phyloP scores from a whole-genome alignment of 2,888 invertebrate genomes.

The Ophion costatus region DNA sequence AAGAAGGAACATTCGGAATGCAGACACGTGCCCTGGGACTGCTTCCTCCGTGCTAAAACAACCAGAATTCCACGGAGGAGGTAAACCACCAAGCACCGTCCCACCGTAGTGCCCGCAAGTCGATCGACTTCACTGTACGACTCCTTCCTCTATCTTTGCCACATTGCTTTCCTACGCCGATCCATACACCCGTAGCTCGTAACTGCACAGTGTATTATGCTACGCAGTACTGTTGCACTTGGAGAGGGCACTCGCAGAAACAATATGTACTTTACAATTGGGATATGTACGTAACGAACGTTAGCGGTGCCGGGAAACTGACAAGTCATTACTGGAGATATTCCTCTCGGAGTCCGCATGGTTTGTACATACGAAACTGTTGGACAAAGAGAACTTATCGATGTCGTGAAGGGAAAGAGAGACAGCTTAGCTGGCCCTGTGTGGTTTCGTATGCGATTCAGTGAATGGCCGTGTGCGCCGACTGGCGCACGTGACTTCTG shows the following conservation, averaged over 20 bases:
- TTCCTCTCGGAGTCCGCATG: neutral
- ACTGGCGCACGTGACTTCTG: constrained; percentile 12
- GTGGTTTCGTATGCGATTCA: neutral
- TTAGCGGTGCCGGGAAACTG: constrained; percentile 1
- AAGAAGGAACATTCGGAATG: neutral
- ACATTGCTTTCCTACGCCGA: neutral
- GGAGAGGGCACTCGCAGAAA: neutral
- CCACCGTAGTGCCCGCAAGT: constrained; percentile 72
- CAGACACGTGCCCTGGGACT: neutral
- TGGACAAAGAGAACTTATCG: constrained; percentile 15
- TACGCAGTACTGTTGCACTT: neutral
- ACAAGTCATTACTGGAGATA: neutral
- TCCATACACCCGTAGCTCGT: neutral
- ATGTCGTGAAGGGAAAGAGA: neutral
- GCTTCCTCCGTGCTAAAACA: neutral
- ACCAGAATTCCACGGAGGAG: neutral
- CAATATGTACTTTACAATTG: constrained; percentile 34
- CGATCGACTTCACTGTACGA: constrained; percentile 75
- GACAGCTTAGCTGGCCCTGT: neutral
- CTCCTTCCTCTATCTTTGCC: constrained; percentile 21
- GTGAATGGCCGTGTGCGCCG: neutral
- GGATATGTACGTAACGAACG: constrained; percentile 14
- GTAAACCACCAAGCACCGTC: constrained; percentile 10
- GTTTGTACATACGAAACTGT: neutral
- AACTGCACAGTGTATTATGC: neutral